Evolutionary conservation across 1,140 invertebrate species (phyloP).

Genomic region (Cydia fagiglandana): DNA sequence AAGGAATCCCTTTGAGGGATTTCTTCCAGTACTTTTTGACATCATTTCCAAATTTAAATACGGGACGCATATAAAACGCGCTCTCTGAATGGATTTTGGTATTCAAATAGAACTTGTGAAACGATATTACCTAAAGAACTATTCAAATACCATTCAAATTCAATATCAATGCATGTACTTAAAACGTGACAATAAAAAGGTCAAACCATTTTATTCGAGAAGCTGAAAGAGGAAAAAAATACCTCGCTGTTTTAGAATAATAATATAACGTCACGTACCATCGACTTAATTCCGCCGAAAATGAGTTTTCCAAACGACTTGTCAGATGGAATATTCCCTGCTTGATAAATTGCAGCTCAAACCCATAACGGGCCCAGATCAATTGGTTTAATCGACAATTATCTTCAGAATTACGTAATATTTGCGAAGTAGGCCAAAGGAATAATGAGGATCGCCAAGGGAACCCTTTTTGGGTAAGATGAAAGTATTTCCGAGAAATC

Average conservation of each 20-base stretch:
- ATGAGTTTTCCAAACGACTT: conserved; percentile 29
- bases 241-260: neutral
- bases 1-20: too few species aligned
- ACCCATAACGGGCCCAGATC: conserved; percentile 1
- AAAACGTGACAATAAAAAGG: neutral
- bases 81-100: too few species aligned
- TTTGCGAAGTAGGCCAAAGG: conserved; percentile 26
- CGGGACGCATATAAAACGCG: too few species aligned
- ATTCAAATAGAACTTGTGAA: too few species aligned
- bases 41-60: too few species aligned
- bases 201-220: neutral
- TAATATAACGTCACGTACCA: conserved; percentile 12
- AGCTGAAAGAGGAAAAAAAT: neutral
- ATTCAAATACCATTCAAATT: neutral
- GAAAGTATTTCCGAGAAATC: conserved; percentile 16
- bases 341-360: conserved; percentile 18
- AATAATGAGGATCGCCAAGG: conserved; percentile 10
- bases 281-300: conserved; percentile 10
- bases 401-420: conserved; percentile 22
- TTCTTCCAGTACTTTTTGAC: too few species aligned
- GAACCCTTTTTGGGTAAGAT: conserved; percentile 23
- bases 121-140: neutral
- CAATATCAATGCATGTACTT: neutral
- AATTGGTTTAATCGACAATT: conserved; percentile 26
- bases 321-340: conserved; percentile 4